Conservation (phyloP, 2,113 vertebrate genomes). For the Colius striatus region DNA sequence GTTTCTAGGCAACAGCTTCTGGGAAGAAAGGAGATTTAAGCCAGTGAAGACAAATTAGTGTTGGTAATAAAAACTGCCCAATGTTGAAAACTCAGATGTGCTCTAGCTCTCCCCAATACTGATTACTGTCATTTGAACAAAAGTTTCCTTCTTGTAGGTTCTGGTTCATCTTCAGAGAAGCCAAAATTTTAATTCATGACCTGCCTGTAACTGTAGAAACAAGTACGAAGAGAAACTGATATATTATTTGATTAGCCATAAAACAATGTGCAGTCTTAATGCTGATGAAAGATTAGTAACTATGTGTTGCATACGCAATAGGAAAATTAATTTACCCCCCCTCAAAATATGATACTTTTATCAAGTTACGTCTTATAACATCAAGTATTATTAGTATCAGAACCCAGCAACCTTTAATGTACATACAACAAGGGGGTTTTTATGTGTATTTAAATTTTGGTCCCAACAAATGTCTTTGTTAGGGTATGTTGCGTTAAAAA, state of each 20-base stretch:
- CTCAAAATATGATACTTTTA: neutral
- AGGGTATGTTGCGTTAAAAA: neutral
- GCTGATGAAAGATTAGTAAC: neutral
- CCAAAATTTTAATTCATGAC: neutral
- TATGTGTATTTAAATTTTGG: neutral
- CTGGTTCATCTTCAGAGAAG: neutral
- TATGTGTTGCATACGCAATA: neutral
- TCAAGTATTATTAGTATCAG: neutral
- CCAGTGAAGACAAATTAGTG: neutral
- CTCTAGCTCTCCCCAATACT: neutral
- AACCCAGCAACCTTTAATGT: neutral
- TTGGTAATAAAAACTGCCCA: neutral
- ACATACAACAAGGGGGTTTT: rapidly evolving
- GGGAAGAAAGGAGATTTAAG: neutral
- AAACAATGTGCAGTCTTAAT: neutral
- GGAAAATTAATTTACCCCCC: neutral
- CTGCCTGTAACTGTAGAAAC: neutral
- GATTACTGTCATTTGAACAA: neutral
- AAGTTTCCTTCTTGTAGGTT: neutral
- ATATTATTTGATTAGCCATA: neutral
- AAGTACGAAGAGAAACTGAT: neutral
- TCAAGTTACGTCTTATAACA: neutral
- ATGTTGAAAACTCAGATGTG: neutral
- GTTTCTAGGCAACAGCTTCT: neutral
- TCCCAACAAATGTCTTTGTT: neutral